Evolutionary conservation across 2,797 vertebrate species (phyloP), one percentile per base, ranked within the genome.

Genomic region (Acipenser transmontanus): DNA sequence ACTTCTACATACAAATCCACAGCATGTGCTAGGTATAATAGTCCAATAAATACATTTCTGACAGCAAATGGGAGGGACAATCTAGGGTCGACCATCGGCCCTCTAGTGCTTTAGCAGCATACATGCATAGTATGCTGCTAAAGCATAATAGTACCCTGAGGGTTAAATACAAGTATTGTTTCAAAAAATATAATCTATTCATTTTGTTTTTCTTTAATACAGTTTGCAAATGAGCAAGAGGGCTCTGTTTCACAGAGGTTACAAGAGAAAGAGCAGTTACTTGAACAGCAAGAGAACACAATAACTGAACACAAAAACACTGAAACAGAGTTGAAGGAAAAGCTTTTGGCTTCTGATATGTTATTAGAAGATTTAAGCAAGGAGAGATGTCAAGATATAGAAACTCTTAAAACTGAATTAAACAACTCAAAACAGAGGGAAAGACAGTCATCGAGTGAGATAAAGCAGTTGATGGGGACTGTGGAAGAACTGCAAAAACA

Each of bases 401-500:
- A 81, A 74, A 88, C 60, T 70, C 88, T 90, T 69, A 92, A 80
- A 69, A 66, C 65, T 59, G 95, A 98, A 71, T 85, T 99, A 2
- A 73, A 68, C 6, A 76, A 63, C 56, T 97, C 92, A 59, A 92
- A 87, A 70, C 91, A 95, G 74, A 97, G 91, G 76, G 95, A 98
- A 78, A 89, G 84, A 52, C 89, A 92, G 70, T 95, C 93, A 54
- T 99, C 96, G 7, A 85, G 79, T 61, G 96, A 99, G 85, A 90
- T 99, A 76, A 92, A 93, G 82, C 93, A 96, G 52, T 86, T 99
- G 76, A 98, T 98, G 97, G 93, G 92, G 9, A 91, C 90, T 1
- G 94, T 99, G n/a, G 96, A 99, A 83, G 91, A 94, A 71, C 80
- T 99, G 65, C 97, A 99, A 80, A 96, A 93, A 78, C 91, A 85